Evolutionary conservation across 2,113 vertebrate genomes (phyloP).

Genomic region (Syngnathus scovelli): DNA sequence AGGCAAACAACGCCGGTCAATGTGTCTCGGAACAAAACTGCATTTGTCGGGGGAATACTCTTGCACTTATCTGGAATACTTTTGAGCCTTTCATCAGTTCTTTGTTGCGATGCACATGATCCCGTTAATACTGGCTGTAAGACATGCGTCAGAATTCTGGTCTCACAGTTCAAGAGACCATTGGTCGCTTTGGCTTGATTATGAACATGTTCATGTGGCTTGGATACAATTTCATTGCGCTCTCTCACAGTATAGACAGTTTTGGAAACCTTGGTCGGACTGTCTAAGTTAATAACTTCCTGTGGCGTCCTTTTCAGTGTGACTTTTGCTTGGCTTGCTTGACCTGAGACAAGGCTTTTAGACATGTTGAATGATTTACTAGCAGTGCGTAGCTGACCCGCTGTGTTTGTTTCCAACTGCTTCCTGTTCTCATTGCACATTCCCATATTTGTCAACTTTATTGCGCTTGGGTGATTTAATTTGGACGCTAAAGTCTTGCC

Average conservation of each 20-base stretch:
- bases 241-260: slow-evolving; percentile 21
- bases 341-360: slow-evolving; percentile 12
- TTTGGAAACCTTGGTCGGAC: slow-evolving; percentile 50
- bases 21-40: slow-evolving; percentile 3
- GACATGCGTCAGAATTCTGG: slow-evolving; percentile 6
- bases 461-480: slow-evolving; percentile 32
- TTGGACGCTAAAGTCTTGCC: slow-evolving; percentile 44
- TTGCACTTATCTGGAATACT: slow-evolving; percentile 16
- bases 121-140: slow-evolving; percentile 23
- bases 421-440: slow-evolving; percentile 40
- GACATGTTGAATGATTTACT: slow-evolving; percentile 15
- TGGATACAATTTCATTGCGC: slow-evolving; percentile 24
- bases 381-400: slow-evolving; percentile 18
- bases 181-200: not conserved
- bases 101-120: slow-evolving; percentile 23
- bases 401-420: slow-evolving; percentile 21
- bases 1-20: slow-evolving; percentile 6
- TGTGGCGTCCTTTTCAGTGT: slow-evolving; percentile 37
- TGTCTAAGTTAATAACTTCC: slow-evolving; percentile 49
- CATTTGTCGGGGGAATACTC: slow-evolving; percentile 16
- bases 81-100: slow-evolving; percentile 30
- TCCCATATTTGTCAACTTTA: slow-evolving; percentile 27
- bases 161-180: slow-evolving; percentile 1
- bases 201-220: slow-evolving; percentile 9
- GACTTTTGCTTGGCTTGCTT: slow-evolving; percentile 26